These are phyloP conservation scores for Cryptotis parvus DNA, from an alignment of 2,113 vertebrate genomes.

Conservation along the genomic window DNA sequence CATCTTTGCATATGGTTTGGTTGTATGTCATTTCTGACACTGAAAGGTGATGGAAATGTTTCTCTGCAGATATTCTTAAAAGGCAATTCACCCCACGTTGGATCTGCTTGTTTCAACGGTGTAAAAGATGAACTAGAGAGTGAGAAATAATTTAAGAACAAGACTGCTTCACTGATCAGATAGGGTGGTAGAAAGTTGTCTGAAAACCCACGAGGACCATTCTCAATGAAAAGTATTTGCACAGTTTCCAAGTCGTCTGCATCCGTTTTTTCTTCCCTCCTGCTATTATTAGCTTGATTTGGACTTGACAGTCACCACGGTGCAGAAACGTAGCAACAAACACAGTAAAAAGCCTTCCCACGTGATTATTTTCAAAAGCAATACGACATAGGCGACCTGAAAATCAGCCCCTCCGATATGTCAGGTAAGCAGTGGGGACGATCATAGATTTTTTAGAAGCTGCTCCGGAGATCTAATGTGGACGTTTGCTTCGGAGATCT, in stretches of 20 bases:
- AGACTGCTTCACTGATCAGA: constrained; percentile 69
- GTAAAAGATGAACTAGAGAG: constrained; percentile 30
- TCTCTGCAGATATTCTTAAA: constrained; percentile 46
- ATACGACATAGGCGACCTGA: constrained; percentile 72
- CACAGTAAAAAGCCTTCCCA: constrained; percentile 80
- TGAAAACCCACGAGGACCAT: constrained; percentile 69
- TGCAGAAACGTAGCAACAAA: constrained; percentile 70
- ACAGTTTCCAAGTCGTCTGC: neutral
- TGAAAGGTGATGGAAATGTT: constrained; percentile 8
- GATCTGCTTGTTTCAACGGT: constrained; percentile 41
- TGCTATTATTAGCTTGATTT: constrained; percentile 67
- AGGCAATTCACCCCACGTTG: constrained; percentile 45
- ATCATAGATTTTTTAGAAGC: constrained; percentile 67
- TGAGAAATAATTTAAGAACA: constrained; percentile 75
- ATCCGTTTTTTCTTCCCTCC: neutral
- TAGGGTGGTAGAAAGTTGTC: constrained; percentile 16
- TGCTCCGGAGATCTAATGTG: neutral
- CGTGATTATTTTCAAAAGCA: constrained; percentile 81
- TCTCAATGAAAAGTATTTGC: constrained; percentile 71
- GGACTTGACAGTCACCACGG: constrained; percentile 53
- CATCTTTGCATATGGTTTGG: neutral
- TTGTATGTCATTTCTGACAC: constrained; percentile 24
- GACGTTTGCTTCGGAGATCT: neutral
- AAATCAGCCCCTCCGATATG: constrained; percentile 75
- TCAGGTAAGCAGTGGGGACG: constrained; percentile 12